These are phyloP conservation scores for Rhagologus leucostigma DNA, from an alignment of 2,113 vertebrate genomes.

Conservation along the genomic window DNA sequence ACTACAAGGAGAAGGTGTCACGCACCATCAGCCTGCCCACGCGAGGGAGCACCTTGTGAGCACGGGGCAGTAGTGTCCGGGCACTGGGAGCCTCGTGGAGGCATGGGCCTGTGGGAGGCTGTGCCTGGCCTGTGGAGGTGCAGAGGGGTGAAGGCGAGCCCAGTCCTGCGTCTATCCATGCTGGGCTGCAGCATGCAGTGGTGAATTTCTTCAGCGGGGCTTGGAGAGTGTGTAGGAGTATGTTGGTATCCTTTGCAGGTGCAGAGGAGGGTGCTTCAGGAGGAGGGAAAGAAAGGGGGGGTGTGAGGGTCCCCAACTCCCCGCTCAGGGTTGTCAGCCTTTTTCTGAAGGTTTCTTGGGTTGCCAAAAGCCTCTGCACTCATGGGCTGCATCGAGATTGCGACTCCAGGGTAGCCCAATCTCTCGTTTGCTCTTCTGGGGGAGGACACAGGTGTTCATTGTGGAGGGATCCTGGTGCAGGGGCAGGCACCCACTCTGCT, in stretches of 20 bases:
- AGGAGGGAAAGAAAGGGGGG: neutral
- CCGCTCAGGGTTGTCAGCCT: neutral
- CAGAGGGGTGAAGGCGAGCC: neutral
- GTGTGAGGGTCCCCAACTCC: accelerated
- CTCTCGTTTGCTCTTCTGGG: neutral
- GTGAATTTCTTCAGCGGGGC: neutral
- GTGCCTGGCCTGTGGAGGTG: neutral
- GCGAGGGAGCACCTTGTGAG: conserved; percentile 95
- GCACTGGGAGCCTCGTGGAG: neutral
- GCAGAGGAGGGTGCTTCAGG: neutral
- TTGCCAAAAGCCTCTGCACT: neutral
- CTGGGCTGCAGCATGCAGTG: neutral
- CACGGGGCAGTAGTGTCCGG: neutral
- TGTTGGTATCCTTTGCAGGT: neutral
- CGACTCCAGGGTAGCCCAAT: neutral
- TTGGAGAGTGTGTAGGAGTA: neutral
- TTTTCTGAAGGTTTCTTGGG: neutral
- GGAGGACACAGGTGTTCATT: neutral
- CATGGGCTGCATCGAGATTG: accelerated
- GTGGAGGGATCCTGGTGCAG: neutral
- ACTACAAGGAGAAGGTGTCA: conserved; percentile 83
- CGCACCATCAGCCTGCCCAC: conserved; percentile 91
- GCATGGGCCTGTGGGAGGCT: neutral
- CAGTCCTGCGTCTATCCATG: neutral
- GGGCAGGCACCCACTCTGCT: neutral